Base-by-base conservation (phyloP, 1,140 invertebrate species). In the Marisa cornuarietis region DNA sequence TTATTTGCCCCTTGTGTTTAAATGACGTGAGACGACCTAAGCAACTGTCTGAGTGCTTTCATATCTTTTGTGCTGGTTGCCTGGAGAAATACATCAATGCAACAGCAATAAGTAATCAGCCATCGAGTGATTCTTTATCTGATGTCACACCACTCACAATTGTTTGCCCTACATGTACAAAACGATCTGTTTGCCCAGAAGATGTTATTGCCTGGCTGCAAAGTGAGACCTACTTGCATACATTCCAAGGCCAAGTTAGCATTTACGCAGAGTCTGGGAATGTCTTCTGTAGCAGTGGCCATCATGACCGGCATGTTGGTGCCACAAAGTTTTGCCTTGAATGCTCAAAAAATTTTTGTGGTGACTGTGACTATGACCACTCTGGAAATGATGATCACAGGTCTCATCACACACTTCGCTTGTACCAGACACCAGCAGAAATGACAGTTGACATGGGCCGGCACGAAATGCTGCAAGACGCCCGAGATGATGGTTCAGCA, bases 11-110 rank as follows among this genome's bases (percentile, higher is more conserved):
- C 2, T 51, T 77, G 16, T 77, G 76, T 49, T 31, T 77, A 13
- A 51, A 68, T 16, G 65, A 77, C 18, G 18, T 77, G 42, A 77
- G 52, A 2, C 62, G 65, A n/a, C 76, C 63, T 24, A 77, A 69
- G 24, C 76, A 77, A n/a, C 65, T 77, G 42, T 52, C 8, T 20
- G 31, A 22, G 49, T 77, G 76, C 63, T 77, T 65, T 65, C 76
- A 77, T 49, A 77, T 77, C 68, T 77, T 77, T n/a, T 77, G 76
- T 26, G 63, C 63, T 31, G 63, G 54, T 11, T 77, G 76, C 18
- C 24, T 77, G n/a, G 22, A 31, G 63, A 51, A 62, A n/a, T 54
- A 68, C 20, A 69, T 69, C 49, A 65, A 68, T 7, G 10, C 66
- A 52, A 42, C 31, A 7, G 11, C 0, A 14, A 51, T 26, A 22